Evolutionary conservation across 2,113 vertebrate genomes (phyloP).

Genomic region (Cyanoliseus patagonus): DNA sequence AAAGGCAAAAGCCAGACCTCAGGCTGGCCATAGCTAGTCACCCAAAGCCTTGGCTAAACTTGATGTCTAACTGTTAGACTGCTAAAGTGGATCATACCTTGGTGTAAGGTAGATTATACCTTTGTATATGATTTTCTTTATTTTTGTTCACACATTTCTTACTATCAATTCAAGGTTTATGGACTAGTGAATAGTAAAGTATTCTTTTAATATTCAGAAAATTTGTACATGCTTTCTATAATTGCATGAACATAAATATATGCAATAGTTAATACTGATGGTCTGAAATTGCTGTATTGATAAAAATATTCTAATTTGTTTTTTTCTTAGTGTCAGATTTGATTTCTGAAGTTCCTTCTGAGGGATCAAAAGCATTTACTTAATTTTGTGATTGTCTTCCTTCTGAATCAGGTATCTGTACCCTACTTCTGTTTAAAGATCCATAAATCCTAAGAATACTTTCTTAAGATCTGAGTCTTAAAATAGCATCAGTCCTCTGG

Average conservation of each 20-base stretch:
- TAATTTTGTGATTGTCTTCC: background rate
- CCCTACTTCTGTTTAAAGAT: background rate
- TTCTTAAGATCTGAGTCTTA: background rate
- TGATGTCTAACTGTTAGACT: background rate
- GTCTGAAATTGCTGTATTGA: background rate
- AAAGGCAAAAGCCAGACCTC: background rate
- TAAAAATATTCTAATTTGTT: background rate
- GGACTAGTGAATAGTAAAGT: background rate
- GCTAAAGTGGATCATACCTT: background rate
- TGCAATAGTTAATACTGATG: background rate
- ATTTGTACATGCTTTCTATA: background rate
- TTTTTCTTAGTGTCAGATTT: background rate
- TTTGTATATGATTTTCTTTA: background rate
- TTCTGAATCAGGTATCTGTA: background rate
- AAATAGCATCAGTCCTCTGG: conserved; percentile 32
- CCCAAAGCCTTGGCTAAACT: background rate
- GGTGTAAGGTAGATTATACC: background rate
- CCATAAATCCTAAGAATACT: background rate
- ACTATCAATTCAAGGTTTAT: background rate
- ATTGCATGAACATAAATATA: background rate
- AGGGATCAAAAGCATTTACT: background rate
- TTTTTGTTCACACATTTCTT: background rate
- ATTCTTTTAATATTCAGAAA: background rate
- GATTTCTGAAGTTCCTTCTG: background rate
- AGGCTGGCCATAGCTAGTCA: background rate